Percentiles rank a stretch among this genome's conserved stretches.
Conservation (phyloP, 2,888 invertebrate genomes). For the Drosophila formosana region DNA sequence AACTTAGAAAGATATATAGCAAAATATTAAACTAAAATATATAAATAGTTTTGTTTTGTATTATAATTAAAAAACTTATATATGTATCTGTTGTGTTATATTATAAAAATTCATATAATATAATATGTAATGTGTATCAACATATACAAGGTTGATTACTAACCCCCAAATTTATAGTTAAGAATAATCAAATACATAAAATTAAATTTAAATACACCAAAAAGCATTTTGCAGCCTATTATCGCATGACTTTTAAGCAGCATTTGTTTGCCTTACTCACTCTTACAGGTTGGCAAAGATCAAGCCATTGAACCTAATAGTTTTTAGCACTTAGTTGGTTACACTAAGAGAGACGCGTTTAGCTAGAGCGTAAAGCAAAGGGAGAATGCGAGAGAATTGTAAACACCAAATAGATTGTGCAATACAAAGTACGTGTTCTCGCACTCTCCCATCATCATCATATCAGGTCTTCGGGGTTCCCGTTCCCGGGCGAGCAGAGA, state of each 20-base stretch:
- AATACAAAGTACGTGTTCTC: constrained; percentile 19
- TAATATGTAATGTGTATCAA: no score
- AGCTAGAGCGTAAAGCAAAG: background rate
- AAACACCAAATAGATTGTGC: constrained; percentile 51
- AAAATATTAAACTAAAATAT: no score
- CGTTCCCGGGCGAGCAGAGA: constrained; percentile 11
- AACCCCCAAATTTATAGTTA: no score
- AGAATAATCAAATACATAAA: no score
- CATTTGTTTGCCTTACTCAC: constrained; percentile 8
- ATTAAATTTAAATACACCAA: no score
- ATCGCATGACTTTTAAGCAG: background rate
- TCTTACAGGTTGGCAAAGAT: constrained; percentile 36
- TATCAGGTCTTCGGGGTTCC: constrained; percentile 6
- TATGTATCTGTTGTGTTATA: no score
- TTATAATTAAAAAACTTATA: no score
- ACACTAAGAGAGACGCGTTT: constrained; percentile 26
- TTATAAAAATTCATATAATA: no score
- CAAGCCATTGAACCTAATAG: constrained; percentile 54
- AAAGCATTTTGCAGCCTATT: no score
- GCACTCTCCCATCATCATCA: background rate
- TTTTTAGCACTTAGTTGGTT: constrained; percentile 19
- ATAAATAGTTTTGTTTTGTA: no score
- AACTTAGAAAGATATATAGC: no score
- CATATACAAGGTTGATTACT: no score
- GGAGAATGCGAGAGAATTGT: constrained; percentile 14